Evolutionary conservation across 2,113 vertebrate species (phyloP).

Genomic region (Mixornis gularis): DNA sequence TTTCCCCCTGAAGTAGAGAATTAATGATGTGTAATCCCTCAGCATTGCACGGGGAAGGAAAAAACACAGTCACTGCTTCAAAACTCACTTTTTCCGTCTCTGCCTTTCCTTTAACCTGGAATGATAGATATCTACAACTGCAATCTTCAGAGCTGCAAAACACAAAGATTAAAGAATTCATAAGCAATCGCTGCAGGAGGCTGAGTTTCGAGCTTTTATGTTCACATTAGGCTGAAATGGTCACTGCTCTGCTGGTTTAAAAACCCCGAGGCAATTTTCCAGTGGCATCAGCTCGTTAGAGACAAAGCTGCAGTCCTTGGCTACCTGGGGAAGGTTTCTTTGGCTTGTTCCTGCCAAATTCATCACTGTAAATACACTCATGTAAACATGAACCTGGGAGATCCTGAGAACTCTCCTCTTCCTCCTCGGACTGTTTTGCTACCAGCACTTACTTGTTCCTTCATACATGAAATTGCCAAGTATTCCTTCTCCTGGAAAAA

Average conservation of each 20-base stretch:
- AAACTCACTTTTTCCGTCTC: constrained; percentile 93
- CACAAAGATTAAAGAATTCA: not conserved
- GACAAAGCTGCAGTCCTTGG: accelerated
- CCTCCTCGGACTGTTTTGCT: not conserved
- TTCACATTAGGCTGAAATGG: not conserved
- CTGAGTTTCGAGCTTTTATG: not conserved
- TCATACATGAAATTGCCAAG: not conserved
- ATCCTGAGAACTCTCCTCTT: not conserved
- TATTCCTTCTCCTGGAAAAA: not conserved
- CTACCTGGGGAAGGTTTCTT: not conserved
- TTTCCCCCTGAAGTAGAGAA: not conserved
- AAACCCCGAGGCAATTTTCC: not conserved
- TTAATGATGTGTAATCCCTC: not conserved
- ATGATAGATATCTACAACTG: constrained; percentile 98
- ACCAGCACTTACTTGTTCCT: not conserved
- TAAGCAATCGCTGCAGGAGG: not conserved
- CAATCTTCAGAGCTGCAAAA: constrained; percentile 89
- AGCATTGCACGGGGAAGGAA: not conserved
- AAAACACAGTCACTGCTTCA: not conserved
- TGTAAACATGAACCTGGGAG: not conserved
- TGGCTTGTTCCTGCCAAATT: not conserved
- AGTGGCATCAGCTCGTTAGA: not conserved
- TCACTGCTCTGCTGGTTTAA: not conserved
- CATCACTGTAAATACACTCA: not conserved
- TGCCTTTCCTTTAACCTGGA: constrained; percentile 95